Conservation (phyloP, 2,113 vertebrate species). For the Dromiciops gliroides region DNA sequence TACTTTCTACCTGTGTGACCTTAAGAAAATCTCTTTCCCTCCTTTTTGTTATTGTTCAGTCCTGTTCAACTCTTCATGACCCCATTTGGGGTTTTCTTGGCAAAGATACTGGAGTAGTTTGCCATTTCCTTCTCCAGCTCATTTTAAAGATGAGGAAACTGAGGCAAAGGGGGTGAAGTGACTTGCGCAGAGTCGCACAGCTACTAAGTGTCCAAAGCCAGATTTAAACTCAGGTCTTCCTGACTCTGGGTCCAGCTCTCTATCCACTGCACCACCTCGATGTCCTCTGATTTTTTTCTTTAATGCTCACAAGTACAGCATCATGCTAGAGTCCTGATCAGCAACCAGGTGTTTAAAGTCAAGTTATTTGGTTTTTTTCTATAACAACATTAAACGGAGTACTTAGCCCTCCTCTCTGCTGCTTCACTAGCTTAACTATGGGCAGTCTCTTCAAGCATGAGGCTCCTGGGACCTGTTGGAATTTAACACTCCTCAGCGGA, state of each 20-base stretch:
- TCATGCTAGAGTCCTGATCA: not conserved
- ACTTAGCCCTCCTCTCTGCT: not conserved
- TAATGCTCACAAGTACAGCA: not conserved
- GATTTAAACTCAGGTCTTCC: not conserved
- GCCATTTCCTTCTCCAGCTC: no score
- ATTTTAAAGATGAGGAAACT: no score
- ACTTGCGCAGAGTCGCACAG: not conserved
- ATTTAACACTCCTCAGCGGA: not conserved
- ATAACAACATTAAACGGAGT: not conserved
- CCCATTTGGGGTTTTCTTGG: not conserved
- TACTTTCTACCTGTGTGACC: no score
- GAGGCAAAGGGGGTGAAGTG: not conserved
- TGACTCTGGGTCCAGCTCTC: not conserved
- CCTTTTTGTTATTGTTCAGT: not conserved
- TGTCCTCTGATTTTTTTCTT: not conserved
- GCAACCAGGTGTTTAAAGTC: not conserved
- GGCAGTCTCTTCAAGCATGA: not conserved
- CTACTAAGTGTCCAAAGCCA: not conserved
- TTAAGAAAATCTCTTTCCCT: no score
- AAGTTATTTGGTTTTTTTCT: not conserved
- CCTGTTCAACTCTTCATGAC: not conserved
- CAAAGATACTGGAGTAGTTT: not conserved
- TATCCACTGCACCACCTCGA: not conserved
- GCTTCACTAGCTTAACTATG: not conserved
- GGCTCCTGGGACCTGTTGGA: not conserved